These are phyloP conservation scores for Eugnorisma glareosa DNA, from an alignment of 2,888 invertebrate genomes.

Conservation along the genomic window DNA sequence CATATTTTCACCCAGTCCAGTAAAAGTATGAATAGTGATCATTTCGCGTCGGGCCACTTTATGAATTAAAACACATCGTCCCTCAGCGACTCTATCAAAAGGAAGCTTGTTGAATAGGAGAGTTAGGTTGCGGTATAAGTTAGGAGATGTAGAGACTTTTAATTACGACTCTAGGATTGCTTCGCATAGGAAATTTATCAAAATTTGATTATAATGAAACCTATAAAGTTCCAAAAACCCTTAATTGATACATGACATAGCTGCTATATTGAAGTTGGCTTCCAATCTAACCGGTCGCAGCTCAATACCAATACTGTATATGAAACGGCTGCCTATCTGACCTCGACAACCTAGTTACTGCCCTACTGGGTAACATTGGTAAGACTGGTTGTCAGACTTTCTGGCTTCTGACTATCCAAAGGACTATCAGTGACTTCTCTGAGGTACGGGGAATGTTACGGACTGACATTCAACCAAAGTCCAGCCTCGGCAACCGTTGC, in stretches of 20 bases:
- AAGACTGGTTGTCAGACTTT: not conserved
- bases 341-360: not conserved
- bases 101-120: constrained; percentile 58
- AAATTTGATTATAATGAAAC: not conserved
- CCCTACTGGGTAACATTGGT: not conserved
- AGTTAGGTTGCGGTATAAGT: constrained; percentile 18
- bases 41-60: constrained; percentile 64
- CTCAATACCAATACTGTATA: not conserved
- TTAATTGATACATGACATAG: not conserved
- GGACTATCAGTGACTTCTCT: not conserved
- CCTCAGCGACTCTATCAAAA: constrained; percentile 60
- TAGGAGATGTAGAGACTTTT: not conserved
- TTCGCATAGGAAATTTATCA: not conserved
- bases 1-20: not conserved
- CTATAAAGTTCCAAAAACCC: not conserved
- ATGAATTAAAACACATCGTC: constrained; percentile 69
- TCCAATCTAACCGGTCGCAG: not conserved
- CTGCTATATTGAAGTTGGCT: not conserved
- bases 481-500: not conserved
- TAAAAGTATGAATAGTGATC: constrained; percentile 59
- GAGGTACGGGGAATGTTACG: not conserved
- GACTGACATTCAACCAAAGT: not conserved
- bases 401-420: not conserved
- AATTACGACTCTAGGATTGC: not conserved
- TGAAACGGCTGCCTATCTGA: not conserved